Conservation (phyloP, 1,140 invertebrate genomes). For the Drosophila saltans region DNA sequence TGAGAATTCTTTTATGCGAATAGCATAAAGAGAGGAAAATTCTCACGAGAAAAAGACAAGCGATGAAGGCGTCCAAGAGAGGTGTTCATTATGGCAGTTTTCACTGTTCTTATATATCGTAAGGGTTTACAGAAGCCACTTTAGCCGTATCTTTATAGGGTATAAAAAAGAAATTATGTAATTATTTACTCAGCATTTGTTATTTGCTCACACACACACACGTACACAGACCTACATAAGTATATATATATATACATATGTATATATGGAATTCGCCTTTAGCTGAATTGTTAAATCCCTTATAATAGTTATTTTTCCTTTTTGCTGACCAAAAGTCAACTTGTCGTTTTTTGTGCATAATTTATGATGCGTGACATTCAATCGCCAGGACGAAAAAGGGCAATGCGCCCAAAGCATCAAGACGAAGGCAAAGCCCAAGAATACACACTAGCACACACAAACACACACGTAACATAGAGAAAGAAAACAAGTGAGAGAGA, state of each 20-base stretch:
- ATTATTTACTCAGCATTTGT: slow-evolving; percentile 19
- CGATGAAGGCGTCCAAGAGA: too few relatives aligned
- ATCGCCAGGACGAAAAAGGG: slow-evolving; percentile 56
- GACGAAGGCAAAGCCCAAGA: not conserved
- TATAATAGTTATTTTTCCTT: slow-evolving; percentile 52
- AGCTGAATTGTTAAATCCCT: not conserved
- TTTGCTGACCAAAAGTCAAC: slow-evolving; percentile 60
- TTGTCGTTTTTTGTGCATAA: slow-evolving; percentile 74
- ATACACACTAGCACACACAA: slow-evolving; percentile 15
- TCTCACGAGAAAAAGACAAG: too few relatives aligned
- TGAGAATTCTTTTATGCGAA: too few relatives aligned
- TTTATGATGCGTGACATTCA: slow-evolving; percentile 82
- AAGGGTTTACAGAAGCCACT: not conserved
- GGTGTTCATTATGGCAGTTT: too few relatives aligned
- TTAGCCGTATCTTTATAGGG: not conserved
- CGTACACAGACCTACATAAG: not conserved
- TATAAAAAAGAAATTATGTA: slow-evolving; percentile 3
- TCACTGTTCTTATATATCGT: too few relatives aligned
- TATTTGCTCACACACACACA: slow-evolving; percentile 3
- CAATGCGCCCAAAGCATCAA: slow-evolving; percentile 41
- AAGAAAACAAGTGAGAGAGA: not conserved
- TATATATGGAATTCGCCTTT: not conserved
- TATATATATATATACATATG: too few relatives aligned
- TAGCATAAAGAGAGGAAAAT: too few relatives aligned
- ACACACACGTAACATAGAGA: slow-evolving; percentile 13